phyloP scores from a whole-genome alignment of 2,113 vertebrate species.

The Prunella himalayana region DNA sequence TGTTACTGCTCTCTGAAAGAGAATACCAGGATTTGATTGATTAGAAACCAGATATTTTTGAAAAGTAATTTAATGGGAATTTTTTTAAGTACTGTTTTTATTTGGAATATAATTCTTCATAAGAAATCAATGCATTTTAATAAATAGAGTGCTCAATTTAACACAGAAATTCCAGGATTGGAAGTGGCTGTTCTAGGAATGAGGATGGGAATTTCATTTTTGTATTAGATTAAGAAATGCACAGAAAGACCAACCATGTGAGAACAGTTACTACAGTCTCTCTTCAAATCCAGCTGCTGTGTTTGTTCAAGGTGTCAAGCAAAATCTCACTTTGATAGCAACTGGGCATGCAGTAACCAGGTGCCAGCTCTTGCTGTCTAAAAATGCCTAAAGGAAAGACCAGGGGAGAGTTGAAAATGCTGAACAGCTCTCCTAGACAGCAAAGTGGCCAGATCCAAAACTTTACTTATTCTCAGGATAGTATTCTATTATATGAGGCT shows the following conservation, averaged over 20 bases:
- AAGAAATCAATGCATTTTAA: neutral
- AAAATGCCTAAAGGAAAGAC: neutral
- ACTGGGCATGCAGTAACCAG: neutral
- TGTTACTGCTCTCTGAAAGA: neutral
- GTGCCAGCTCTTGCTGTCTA: neutral
- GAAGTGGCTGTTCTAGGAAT: neutral
- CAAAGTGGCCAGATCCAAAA: neutral
- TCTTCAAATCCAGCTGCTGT: constrained; percentile 2
- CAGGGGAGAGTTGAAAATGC: neutral
- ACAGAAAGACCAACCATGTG: neutral
- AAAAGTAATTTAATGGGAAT: neutral
- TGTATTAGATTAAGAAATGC: neutral
- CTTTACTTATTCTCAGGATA: neutral
- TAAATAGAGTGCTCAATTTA: neutral
- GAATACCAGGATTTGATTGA: neutral
- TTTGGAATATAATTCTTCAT: neutral
- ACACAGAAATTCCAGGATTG: neutral
- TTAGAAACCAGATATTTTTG: neutral
- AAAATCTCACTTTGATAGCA: neutral
- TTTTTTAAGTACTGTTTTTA: neutral
- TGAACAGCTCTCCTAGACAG: neutral
- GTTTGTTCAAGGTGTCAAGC: neutral
- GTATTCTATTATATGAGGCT: neutral
- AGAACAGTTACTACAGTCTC: neutral
- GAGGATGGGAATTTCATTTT: neutral